phyloP scores from a whole-genome alignment of 2,888 invertebrate species.

The Pterostichus madidus region DNA sequence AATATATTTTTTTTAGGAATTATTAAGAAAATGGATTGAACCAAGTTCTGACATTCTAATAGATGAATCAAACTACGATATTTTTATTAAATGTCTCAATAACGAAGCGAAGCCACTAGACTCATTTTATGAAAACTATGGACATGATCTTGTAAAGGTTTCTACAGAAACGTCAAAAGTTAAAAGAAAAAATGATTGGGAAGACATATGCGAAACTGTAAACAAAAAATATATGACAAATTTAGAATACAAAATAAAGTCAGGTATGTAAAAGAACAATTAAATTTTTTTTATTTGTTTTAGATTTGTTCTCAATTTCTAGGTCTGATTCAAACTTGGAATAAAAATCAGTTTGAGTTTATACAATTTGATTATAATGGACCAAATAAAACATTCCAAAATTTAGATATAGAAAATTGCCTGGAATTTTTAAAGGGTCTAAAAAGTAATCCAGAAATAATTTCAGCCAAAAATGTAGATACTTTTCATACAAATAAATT shows the following conservation, averaged over 20 bases:
- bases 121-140: slow-evolving; percentile 3
- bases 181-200: not conserved
- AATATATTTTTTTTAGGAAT: not conserved
- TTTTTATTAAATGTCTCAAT: not conserved
- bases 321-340: slow-evolving; percentile 26
- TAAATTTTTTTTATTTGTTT: not conserved
- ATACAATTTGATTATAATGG: slow-evolving; percentile 4
- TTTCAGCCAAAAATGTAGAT: not conserved
- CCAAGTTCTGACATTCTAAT: not conserved
- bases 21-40: slow-evolving; percentile 9
- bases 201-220: slow-evolving; percentile 8
- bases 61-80: slow-evolving; percentile 25
- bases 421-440: not conserved
- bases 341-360: slow-evolving; percentile 8
- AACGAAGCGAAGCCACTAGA: not conserved
- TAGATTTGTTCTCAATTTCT: not conserved
- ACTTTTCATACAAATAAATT: not conserved
- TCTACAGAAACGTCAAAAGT: not conserved
- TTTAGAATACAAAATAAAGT: slow-evolving; percentile 26
- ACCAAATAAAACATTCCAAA: slow-evolving; percentile 1
- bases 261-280: not conserved
- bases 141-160: not conserved
- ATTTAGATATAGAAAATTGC: not conserved
- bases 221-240: slow-evolving; percentile 11
- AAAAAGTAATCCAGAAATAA: not conserved